A percentile compares a stretch with the other conserved stretches of the same genome.
Evolutionary conservation across 2,113 vertebrate genomes (phyloP).

Genomic region (Saccopteryx bilineata): DNA sequence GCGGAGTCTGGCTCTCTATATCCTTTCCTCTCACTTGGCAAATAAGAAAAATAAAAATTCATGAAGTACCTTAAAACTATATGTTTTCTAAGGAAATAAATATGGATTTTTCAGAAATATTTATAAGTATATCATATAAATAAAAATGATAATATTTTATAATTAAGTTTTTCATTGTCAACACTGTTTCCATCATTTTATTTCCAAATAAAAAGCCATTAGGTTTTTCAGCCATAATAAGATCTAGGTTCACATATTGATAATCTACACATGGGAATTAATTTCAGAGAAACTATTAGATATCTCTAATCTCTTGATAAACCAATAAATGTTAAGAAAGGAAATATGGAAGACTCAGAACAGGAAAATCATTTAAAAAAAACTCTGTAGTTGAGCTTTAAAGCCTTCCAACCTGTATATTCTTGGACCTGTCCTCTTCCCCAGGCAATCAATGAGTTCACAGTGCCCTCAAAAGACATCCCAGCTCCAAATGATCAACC

Average conservation of each 20-base stretch:
- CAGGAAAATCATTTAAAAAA: constrained; percentile 18
- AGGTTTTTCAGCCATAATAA: not conserved
- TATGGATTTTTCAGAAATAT: constrained; percentile 50
- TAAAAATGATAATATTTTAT: constrained; percentile 21
- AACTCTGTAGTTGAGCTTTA: not conserved
- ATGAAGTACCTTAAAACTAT: constrained; percentile 53
- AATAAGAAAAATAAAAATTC: not conserved
- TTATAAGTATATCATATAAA: constrained; percentile 49
- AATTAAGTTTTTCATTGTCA: constrained; percentile 1
- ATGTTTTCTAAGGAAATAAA: constrained; percentile 56
- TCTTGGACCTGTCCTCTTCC: not conserved
- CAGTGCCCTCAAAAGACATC: not conserved
- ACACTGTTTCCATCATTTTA: not conserved
- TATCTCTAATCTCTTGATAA: not conserved
- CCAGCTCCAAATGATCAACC: not conserved
- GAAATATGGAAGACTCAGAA: not conserved
- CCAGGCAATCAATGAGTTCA: not conserved
- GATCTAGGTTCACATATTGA: not conserved
- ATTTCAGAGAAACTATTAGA: constrained; percentile 59
- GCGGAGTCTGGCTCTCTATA: too few species aligned
- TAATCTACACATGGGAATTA: not conserved
- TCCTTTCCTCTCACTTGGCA: too few species aligned
- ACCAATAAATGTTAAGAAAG: constrained; percentile 25
- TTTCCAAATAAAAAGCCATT: constrained; percentile 49
- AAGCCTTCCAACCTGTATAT: not conserved